Evolutionary conservation across 2,888 invertebrate genomes (phyloP).

Genomic region (Pinctada fucata): DNA sequence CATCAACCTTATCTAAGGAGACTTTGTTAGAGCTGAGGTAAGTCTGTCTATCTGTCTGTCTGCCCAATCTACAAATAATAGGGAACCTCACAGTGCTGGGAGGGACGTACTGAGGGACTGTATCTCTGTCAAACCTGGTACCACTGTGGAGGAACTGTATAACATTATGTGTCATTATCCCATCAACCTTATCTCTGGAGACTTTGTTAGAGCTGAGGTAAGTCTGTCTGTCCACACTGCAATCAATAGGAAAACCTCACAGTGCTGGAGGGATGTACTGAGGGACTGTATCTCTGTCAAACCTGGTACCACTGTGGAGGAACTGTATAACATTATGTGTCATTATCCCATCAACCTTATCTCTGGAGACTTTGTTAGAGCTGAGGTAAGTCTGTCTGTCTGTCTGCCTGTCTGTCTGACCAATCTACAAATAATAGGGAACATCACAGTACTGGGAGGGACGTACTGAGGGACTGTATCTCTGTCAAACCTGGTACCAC

Average conservation of each 20-base stretch:
- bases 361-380: constrained; percentile 56
- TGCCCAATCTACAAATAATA: constrained; percentile 52
- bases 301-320: constrained; percentile 56
- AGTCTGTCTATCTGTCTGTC: constrained; percentile 25
- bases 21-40: constrained; percentile 65
- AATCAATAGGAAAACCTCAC: no score
- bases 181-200: not conserved
- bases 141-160: constrained; percentile 56
- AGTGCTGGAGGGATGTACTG: no score
- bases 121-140: constrained; percentile 56
- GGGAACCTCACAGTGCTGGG: constrained; percentile 40
- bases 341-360: constrained; percentile 47
- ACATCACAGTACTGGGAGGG: no score
- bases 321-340: constrained; percentile 47
- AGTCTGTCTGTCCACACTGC: no score
- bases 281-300: constrained; percentile 59
- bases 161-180: constrained; percentile 53
- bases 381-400: constrained; percentile 46
- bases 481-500: constrained; percentile 57
- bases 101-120: constrained; percentile 47
- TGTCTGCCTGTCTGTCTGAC: not conserved
- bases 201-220: constrained; percentile 54
- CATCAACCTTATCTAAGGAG: constrained; percentile 52
- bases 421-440: no score
- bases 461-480: constrained; percentile 58